These are phyloP conservation scores for Synanceia verrucosa DNA, from an alignment of 2,797 vertebrate genomes.

Conservation along the genomic window DNA sequence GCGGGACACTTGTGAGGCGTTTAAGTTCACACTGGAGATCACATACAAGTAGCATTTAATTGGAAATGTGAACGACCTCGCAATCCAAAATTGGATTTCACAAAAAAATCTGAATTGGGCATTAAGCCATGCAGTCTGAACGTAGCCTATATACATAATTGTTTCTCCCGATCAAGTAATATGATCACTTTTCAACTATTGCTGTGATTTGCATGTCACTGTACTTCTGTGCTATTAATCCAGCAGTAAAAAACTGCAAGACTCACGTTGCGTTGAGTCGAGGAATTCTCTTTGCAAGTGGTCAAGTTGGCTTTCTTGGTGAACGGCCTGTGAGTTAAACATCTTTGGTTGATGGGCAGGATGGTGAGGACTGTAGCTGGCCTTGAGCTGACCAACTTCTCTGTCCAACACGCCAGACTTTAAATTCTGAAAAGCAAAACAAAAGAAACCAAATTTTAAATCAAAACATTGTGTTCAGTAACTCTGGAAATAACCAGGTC, in stretches of 20 bases:
- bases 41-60: no score
- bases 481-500: not conserved
- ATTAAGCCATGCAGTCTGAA: no score
- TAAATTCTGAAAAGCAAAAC: constrained; percentile 66
- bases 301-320: constrained; percentile 82
- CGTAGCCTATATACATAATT: no score
- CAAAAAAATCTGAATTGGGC: no score
- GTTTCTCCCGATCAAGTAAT: not conserved
- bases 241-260: not conserved
- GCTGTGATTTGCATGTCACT: not conserved
- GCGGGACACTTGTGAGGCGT: no score
- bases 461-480: not conserved
- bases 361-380: constrained; percentile 87
- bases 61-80: no score
- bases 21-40: no score
- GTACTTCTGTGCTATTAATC: not conserved
- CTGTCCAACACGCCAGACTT: constrained; percentile 65
- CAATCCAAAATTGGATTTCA: no score
- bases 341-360: constrained; percentile 76
- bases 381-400: constrained; percentile 79
- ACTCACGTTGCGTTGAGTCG: constrained; percentile 86
- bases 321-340: constrained; percentile 74
- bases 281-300: constrained; percentile 90
- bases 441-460: not conserved
- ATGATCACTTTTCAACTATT: not conserved